A percentile compares a stretch with the other conserved stretches of the same genome.
phyloP scores from a whole-genome alignment of 2,888 invertebrate species.

The Caradrina kadenii region DNA sequence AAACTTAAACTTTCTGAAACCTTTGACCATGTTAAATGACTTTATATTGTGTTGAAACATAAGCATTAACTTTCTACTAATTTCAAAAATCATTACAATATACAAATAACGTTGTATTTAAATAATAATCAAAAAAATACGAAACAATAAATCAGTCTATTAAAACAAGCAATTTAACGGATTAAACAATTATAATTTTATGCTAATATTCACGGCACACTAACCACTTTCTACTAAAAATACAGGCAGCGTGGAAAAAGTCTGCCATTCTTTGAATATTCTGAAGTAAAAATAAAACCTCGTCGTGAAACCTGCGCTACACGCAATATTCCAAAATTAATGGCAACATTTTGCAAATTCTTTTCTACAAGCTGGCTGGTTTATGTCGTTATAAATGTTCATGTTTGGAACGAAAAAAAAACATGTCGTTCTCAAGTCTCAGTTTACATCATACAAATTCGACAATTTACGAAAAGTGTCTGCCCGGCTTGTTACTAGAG shows the following conservation, averaged over 20 bases:
- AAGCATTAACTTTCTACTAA: slow-evolving; percentile 32
- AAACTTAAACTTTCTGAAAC: background rate
- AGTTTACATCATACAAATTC: background rate
- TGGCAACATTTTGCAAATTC: slow-evolving; percentile 38
- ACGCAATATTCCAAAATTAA: slow-evolving; percentile 40
- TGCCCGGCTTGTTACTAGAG: slow-evolving; percentile 5
- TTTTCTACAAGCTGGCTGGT: slow-evolving; percentile 26
- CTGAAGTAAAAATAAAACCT: slow-evolving; percentile 34
- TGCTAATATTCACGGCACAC: slow-evolving; percentile 54
- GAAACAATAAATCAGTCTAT: slow-evolving; percentile 28
- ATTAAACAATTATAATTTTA: slow-evolving; percentile 53
- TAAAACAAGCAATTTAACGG: slow-evolving; percentile 49
- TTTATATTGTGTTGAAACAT: slow-evolving; percentile 12
- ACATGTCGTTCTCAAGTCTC: background rate
- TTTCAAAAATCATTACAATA: slow-evolving; percentile 14
- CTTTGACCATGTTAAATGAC: slow-evolving; percentile 10
- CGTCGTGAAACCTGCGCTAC: slow-evolving; percentile 29
- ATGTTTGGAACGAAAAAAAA: slow-evolving; percentile 11
- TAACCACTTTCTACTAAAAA: slow-evolving; percentile 55
- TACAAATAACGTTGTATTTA: slow-evolving; percentile 22
- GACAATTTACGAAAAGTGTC: slow-evolving; percentile 34
- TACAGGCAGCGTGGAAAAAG: slow-evolving; percentile 40
- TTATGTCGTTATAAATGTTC: slow-evolving; percentile 31
- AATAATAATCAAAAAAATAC: slow-evolving; percentile 16
- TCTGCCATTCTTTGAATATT: slow-evolving; percentile 41